Evolutionary conservation across 2,797 vertebrate species (phyloP).

Genomic region (Danio choprae): DNA sequence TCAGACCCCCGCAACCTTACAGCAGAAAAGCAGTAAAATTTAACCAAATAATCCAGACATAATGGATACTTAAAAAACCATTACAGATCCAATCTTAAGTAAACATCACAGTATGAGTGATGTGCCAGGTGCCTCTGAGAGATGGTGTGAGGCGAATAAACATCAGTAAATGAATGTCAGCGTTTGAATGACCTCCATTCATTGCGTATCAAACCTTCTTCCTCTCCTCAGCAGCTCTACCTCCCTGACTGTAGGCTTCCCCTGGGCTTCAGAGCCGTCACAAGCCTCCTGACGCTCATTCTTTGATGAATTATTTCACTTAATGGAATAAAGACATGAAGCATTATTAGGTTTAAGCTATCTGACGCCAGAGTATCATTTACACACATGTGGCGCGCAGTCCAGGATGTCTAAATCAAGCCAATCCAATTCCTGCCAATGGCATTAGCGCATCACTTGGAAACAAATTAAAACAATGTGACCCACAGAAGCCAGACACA

Average conservation of each 20-base stretch:
- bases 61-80: slow-evolving; percentile 46
- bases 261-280: slow-evolving; percentile 48
- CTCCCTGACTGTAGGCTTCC: slow-evolving; percentile 45
- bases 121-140: slow-evolving; percentile 47
- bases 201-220: slow-evolving; percentile 78
- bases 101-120: slow-evolving; percentile 38
- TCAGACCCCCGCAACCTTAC: not conserved
- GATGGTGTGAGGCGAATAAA: slow-evolving; percentile 61
- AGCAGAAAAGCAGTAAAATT: slow-evolving; percentile 9
- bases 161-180: slow-evolving; percentile 59
- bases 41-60: slow-evolving; percentile 32
- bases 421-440: not conserved
- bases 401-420: slow-evolving; percentile 18
- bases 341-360: slow-evolving; percentile 62
- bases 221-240: slow-evolving; percentile 58
- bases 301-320: slow-evolving; percentile 70
- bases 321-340: slow-evolving; percentile 70
- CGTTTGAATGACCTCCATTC: slow-evolving; percentile 80
- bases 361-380: slow-evolving; percentile 59
- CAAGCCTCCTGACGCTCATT: slow-evolving; percentile 63
- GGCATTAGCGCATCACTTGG: slow-evolving; percentile 21
- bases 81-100: slow-evolving; percentile 48
- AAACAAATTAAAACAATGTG: slow-evolving; percentile 64
- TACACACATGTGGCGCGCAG: slow-evolving; percentile 35
- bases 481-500: slow-evolving; percentile 63